Evolutionary conservation across 2,113 vertebrate species (phyloP), one percentile per base, ranked within the genome.

Genomic region (Petroica traversi): DNA sequence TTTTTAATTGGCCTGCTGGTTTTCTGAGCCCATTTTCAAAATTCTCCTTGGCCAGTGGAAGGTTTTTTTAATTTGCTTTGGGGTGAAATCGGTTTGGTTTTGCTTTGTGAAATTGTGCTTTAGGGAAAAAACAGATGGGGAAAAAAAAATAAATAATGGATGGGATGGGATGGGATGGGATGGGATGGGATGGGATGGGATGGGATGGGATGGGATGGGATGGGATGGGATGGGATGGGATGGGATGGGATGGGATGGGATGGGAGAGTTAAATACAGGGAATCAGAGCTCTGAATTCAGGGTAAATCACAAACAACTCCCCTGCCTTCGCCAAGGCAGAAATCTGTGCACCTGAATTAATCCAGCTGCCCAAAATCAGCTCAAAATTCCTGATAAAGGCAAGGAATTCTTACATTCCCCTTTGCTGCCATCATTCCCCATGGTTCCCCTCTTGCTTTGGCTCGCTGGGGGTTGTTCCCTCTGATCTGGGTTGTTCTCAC

Each of bases 1-100:
- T 80, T 94, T 92, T 88, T 94, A 94, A 95, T 96, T 95, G 94
- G 81, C 89, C 92, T 85, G 61, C 74, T 67, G 66, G 4, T 64
- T 92, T 88, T 48, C 72, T 43, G 62, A 95, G 87, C 81, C 69
- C 4, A 64, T 84, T 66, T 71, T 45, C 31, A 71, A 36, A 63
- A 52, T 33, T 40, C 22, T 9, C 73, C 62, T 8, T 12, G 62
- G 91, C 58, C 24, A 31, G 22, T 29, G 51, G 14, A 57, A 66
- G 45, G 66, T 13, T 33, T 81, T 72, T 33, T 72, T 63, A 34
- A 5, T 66, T 89, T 73, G 74, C 11, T 40, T 81, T 41, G 34
- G 63, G 72, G 31, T 79, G 26, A 38, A 38, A 28, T n/a, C 12
- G 29, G n/a, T 64, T 64, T 29, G 61, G 71, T 14, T 46, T 82